Base-by-base conservation (phyloP, 1,140 invertebrate genomes). In the Thalassaphorura encarpata region DNA sequence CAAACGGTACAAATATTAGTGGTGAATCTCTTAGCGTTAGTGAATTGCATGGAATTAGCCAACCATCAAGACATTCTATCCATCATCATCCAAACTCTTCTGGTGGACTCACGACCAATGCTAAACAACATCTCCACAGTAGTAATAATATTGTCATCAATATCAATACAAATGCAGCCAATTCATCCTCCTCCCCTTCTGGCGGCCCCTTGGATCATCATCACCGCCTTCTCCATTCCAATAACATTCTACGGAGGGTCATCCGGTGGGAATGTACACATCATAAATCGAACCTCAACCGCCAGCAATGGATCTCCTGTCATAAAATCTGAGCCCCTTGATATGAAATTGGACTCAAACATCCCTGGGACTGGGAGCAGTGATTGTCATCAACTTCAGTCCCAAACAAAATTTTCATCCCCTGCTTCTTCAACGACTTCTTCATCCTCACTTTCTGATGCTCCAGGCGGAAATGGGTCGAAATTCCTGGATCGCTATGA, bases 341-440 rank as follows among this genome's bases (percentile, higher is more conserved):
- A 64, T 51, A 64, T 64, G 63, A 64, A 64, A 54, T 53, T 64
- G 3, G 62, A 63, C 23, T 55, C 57, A 19, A n/a, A n/a, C 57
- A 54, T 60, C 56, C 42, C 48, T 47, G 54, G 48, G 18, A 51
- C 18, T 33, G 48, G 31, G 3, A 29, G 29, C 6, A 8, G 4
- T 23, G 50, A 42, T 26, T 24, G 33, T 19, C 18, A 31, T 23
- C 27, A 47, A 47, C 51, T 51, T 29, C 31, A 55, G 55, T 41
- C 45, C 24, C 55, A 57, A 58, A 54, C 62, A 55, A 56, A 39
- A 2, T 41, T 19, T n/a, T 29, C 16, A n/a, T 40, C 15, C 26
- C 39, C 40, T 18, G 26, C 18, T 11, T 11, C 21, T 3, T 27
- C 33, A 21, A 51, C 33, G 13, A 41, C 50, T 2, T 23, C 36